These are phyloP conservation scores for Tachysurus fulvidraco DNA, from an alignment of 2,113 vertebrate genomes.

Conservation along the genomic window DNA sequence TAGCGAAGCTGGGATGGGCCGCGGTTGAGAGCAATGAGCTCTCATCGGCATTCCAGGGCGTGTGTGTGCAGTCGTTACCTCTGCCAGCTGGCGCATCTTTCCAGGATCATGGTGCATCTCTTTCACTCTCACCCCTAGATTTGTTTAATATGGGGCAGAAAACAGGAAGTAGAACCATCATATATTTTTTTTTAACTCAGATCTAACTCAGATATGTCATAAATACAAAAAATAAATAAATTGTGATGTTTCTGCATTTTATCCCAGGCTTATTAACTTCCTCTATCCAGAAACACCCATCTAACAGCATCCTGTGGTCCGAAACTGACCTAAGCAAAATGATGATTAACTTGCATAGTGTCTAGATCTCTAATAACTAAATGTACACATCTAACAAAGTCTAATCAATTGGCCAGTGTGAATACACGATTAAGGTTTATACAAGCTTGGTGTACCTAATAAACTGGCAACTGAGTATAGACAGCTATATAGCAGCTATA, in stretches of 20 bases:
- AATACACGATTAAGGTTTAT: background rate
- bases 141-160: background rate
- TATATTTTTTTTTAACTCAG: too few species aligned
- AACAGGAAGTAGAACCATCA: background rate
- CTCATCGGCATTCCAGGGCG: conserved; percentile 70
- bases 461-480: background rate
- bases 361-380: too few species aligned
- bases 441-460: background rate
- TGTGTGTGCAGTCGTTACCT: conserved; percentile 56
- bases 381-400: background rate
- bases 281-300: background rate
- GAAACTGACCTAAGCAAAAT: too few species aligned
- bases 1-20: conserved; percentile 58
- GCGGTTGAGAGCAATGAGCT: conserved; percentile 65
- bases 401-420: background rate
- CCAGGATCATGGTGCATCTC: background rate
- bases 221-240: too few species aligned
- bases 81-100: conserved; percentile 27
- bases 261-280: too few species aligned
- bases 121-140: background rate
- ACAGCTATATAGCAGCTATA: background rate
- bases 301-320: background rate
- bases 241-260: too few species aligned
- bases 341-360: background rate
- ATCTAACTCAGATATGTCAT: too few species aligned